These are phyloP conservation scores for Sorex maritimensis DNA, from an alignment of 2,797 vertebrate species.

Conservation along the genomic window DNA sequence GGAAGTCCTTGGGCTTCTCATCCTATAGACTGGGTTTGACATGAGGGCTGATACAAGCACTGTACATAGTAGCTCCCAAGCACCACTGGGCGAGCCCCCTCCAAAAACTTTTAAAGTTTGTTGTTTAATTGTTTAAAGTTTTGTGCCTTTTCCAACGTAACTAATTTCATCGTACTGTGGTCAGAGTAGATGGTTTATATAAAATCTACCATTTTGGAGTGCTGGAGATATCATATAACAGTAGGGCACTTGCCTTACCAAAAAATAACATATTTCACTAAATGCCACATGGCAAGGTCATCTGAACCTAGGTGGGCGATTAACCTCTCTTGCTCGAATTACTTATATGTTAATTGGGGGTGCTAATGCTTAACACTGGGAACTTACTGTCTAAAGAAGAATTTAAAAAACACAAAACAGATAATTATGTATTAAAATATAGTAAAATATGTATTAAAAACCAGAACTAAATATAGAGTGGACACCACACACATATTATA, in stretches of 20 bases:
- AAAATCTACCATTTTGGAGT: no score
- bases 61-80: neutral
- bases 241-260: no score
- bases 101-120: neutral
- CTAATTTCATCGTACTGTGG: no score
- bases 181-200: no score
- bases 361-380: neutral
- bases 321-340: slow-evolving; percentile 51
- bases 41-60: neutral
- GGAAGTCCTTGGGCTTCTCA: slow-evolving; percentile 86
- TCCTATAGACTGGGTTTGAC: neutral
- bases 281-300: neutral
- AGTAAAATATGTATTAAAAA: slow-evolving; percentile 26
- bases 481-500: neutral
- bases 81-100: slow-evolving; percentile 68
- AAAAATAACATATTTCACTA: neutral
- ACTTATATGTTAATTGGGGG: slow-evolving; percentile 1
- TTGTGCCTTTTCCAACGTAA: no score
- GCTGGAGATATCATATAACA: no score
- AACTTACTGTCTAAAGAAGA: slow-evolving; percentile 6
- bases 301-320: neutral
- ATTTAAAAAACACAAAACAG: slow-evolving; percentile 27
- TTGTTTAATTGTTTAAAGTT: no score
- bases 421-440: slow-evolving; percentile 27
- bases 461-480: neutral